These are phyloP conservation scores for Strigamia crassipes DNA, from an alignment of 2,888 invertebrate genomes.

Conservation along the genomic window DNA sequence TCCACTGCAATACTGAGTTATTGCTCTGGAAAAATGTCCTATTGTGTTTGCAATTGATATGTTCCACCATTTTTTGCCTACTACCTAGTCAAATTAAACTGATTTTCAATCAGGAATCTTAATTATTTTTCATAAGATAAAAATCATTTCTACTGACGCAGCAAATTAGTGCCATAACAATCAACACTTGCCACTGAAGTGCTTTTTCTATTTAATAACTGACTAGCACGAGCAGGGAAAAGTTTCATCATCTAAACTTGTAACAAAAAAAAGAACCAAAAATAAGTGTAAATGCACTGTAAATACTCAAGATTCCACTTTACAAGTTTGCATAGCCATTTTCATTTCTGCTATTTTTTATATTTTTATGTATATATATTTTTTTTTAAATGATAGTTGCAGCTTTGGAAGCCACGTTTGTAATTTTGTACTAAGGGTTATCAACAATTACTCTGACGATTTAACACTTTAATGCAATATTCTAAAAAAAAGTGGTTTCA, in stretches of 20 bases:
- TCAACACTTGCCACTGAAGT: slow-evolving; percentile 35
- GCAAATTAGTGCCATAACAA: slow-evolving; percentile 3
- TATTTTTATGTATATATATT: not conserved
- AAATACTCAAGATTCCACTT: slow-evolving; percentile 14
- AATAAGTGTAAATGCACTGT: not conserved
- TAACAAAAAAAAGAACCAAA: not conserved
- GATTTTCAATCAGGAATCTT: not conserved
- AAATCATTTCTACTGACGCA: slow-evolving; percentile 7
- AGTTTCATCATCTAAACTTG: slow-evolving; percentile 15
- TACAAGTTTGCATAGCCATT: slow-evolving; percentile 17
- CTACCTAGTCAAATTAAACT: slow-evolving; percentile 29
- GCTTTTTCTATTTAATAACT: slow-evolving; percentile 25
- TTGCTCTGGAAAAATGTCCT: slow-evolving; percentile 10
- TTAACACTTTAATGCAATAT: not conserved
- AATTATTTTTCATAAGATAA: not conserved
- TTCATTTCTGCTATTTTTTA: not conserved
- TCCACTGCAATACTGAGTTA: slow-evolving; percentile 36
- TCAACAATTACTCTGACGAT: not conserved
- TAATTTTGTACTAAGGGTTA: slow-evolving; percentile 32
- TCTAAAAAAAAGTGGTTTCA: slow-evolving; percentile 19
- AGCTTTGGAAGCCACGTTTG: slow-evolving; percentile 29
- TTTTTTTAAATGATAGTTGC: not conserved
- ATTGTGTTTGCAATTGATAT: slow-evolving; percentile 11
- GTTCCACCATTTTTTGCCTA: slow-evolving; percentile 37
- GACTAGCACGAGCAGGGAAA: slow-evolving; percentile 35